phyloP scores from a whole-genome alignment of 2,888 invertebrate genomes.

The Metopia argyrocephala region DNA sequence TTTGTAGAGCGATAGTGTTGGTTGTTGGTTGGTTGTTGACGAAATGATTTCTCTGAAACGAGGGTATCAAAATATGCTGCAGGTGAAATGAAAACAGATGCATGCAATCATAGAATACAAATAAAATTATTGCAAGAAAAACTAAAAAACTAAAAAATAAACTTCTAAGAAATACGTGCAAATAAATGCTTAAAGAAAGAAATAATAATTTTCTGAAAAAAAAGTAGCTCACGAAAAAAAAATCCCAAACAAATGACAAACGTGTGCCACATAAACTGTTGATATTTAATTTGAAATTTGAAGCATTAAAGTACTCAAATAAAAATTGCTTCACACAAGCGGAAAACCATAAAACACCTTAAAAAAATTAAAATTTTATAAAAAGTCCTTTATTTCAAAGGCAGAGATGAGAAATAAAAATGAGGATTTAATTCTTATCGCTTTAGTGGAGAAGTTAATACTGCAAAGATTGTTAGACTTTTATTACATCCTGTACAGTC shows the following conservation, averaged over 20 bases:
- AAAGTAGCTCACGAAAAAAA: neutral
- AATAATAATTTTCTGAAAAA: slow-evolving; percentile 3
- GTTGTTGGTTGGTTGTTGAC: neutral
- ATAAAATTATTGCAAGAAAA: neutral
- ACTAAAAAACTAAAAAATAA: neutral
- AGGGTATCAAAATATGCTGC: slow-evolving; percentile 47
- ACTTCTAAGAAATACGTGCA: neutral
- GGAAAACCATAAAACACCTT: slow-evolving; percentile 4
- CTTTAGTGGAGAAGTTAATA: neutral
- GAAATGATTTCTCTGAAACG: slow-evolving; percentile 31
- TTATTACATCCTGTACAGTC: no score
- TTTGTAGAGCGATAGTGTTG: slow-evolving; percentile 3
- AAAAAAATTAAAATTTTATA: neutral
- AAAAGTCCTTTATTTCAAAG: neutral
- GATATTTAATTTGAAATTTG: slow-evolving; percentile 29
- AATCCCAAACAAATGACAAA: slow-evolving; percentile 22
- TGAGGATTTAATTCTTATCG: neutral
- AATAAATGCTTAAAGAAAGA: no score
- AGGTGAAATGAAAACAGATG: slow-evolving; percentile 39
- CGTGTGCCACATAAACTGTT: slow-evolving; percentile 50
- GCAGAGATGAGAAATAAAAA: neutral
- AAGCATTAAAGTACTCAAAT: slow-evolving; percentile 22
- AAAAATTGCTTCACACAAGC: slow-evolving; percentile 10
- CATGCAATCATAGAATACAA: slow-evolving; percentile 2
- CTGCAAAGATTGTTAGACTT: no score